Evolutionary conservation across 2,888 invertebrate species (phyloP), one percentile per base, ranked within the genome.

Genomic region (Tupiocoris notatus): DNA sequence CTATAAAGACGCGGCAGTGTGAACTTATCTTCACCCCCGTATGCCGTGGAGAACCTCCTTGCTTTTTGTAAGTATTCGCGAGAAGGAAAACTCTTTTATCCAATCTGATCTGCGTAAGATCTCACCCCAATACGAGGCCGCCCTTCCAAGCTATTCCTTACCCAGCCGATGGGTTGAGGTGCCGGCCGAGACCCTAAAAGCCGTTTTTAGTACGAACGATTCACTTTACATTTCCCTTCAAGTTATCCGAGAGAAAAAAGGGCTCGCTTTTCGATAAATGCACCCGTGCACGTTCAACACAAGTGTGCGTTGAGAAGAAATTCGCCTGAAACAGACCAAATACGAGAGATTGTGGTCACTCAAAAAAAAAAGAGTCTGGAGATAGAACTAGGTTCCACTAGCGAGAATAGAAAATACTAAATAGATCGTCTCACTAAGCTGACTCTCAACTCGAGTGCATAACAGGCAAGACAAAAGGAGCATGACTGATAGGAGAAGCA

Each of bases 61-160:
- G 39, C 39, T 39, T 39, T 39, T 12, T 39, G 39, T 39, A 39
- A 39, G 39, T 39, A 39, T 39, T 39, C 39, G 39, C 39, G 39
- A 39, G n/a, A n/a, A n/a, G 39, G 39, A 39, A 39, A 73, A 73
- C 73, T 62, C 57, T 54, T 62, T 59, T 70, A n/a, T 20, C 23
- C 73, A 73, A 73, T 73, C 73, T 39, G 62, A 73, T 73, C 39
- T 23, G 73, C 62, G 22, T 73, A 61, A 25, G 73, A 73, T 73
- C 73, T 61, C 73, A 63, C 62, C 61, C 73, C 61, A 23, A 39
- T 25, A n/a, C 39, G 39, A 39, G 39, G 3, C 39, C 39, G 12
- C 39, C 39, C 39, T 39, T 12, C 12, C 39, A 12, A 39, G 39
- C 39, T 39, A 39, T 39, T 39, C 12, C 39, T 39, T 39, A 39